A percentile compares a stretch with the other conserved stretches of the same genome.
These are phyloP conservation scores for Lasioglossum vierecki DNA, from an alignment of 2,888 invertebrate genomes.

Conservation along the genomic window DNA sequence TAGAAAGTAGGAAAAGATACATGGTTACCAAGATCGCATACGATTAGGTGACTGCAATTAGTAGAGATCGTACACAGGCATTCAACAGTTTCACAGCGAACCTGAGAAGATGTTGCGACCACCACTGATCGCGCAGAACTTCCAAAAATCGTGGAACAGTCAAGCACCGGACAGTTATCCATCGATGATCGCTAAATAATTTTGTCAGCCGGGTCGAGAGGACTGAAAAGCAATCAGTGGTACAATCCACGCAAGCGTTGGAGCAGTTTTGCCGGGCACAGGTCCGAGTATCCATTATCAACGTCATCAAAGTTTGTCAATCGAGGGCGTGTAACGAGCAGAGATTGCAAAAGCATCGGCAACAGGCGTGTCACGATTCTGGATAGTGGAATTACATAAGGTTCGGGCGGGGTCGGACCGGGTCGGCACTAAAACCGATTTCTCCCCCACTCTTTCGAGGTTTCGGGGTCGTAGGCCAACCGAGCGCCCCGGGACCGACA, in stretches of 20 bases:
- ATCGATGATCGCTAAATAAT: background rate
- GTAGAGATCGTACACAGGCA: background rate
- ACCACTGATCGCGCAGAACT: background rate
- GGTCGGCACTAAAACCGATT: conserved; percentile 39
- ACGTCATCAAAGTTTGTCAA: conserved; percentile 20
- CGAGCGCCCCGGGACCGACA: background rate
- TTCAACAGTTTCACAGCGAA: background rate
- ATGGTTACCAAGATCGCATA: conserved; percentile 86
- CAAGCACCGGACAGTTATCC: background rate
- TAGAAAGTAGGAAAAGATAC: conserved; percentile 99
- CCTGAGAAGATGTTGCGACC: background rate
- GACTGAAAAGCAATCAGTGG: conserved; percentile 7
- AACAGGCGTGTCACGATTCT: conserved; percentile 3
- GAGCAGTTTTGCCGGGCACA: background rate
- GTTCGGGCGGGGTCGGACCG: conserved; percentile 6
- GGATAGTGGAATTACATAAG: conserved; percentile 26
- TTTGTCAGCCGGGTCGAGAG: background rate
- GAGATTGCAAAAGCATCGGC: conserved; percentile 11
- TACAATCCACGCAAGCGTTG: conserved; percentile 6
- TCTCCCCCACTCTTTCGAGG: conserved; percentile 33
- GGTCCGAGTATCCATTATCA: conserved; percentile 6
- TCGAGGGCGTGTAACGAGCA: conserved; percentile 13
- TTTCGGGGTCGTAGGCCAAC: conserved; percentile 19
- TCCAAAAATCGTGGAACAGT: background rate
- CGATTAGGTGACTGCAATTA: background rate